Base-by-base conservation (phyloP, 2,888 invertebrate genomes). In the Cancer borealis region DNA sequence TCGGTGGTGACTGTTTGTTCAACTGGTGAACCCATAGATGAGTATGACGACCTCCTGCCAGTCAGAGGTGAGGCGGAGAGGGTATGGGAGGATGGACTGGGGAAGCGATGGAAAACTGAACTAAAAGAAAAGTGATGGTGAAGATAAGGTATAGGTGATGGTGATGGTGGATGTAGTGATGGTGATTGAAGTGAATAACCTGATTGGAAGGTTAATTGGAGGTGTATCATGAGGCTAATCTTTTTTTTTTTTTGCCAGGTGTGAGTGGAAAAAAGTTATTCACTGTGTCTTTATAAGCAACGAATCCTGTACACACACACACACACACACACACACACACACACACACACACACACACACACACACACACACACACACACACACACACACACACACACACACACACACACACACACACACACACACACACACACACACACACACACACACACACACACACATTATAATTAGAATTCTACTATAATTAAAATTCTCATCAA, bases 401-500 rank as follows among this genome's bases (percentile, higher is more conserved):
- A 47, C 47, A 88, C 46, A 46, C 88, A 88, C 88, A 88, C 46
- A 88, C 91, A 91, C 91, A 60, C 91, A 91, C 91, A 91, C 91
- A 73, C 66, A 91, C 91, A 91, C 91, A 91, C 91, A 91, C 73
- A 91, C 91, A 91, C 73, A 91, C 73, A 91, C 73, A 91, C 73
- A 91, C 73, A 91, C 73, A 91, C 91, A 91, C 91, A 91, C 84
- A 79, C 47, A 26, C 79, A 49, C 92, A 26, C 45, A 47, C 30
- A 21, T 45, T 84, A 93, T 93, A 93, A 93, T 93, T 84, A 93
- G 93, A 93, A 90, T 47, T 49, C 54, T 93, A 90, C 84, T 91
- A 91, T 93, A 93, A 93, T 91, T 91, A 93, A 93, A 91, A 93
- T 91, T 91, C 73, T 84, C 93, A 93, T 93, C 93, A 91, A 84